Evolutionary conservation across 1,140 invertebrate genomes (phyloP), one percentile per base, ranked within the genome.

Genomic region (Euura saliciscinereae): DNA sequence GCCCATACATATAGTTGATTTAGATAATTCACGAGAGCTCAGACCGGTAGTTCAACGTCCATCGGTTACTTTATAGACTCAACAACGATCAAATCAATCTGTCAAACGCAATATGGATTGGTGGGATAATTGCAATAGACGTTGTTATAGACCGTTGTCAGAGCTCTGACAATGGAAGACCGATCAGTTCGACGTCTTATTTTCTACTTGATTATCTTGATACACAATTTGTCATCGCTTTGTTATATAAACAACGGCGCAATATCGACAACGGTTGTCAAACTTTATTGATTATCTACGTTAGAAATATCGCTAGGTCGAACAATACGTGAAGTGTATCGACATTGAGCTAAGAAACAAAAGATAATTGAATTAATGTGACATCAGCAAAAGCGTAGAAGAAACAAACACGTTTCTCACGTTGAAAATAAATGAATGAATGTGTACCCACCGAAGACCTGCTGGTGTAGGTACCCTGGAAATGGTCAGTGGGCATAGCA

Each of bases 1-100:
- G 28, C 28, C 28, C 28, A 28, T 28, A 28, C 28, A 1, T 28
- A 6, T 59, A 59, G 5, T 59, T 59, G 0, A 59, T 59, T 59
- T 28, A 28, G 66, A 67, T 67, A 67, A 7, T 67, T 67, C 42
- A 67, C 42, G 66, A 8, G 3, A 67, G 66, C 8, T 67, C 10
- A 67, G 66, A 28, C 8, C 10, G 66, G 66, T 42, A 28, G 3
- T 44, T 13, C 66, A 67, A 44, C 28, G 42, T 44, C 66, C 2
- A 11, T 67, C 66, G 10, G 66, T 28, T 42, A 28, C 28, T 13
- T 67, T 44, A 44, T 67, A 28, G 28, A 28, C 28, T 28, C 13
- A 28, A 28, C 8, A 7, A 67, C 28, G 66, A 67, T 67, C 66
- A 10, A 28, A 67, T 67, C 66, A 67, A 67, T 42, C 66, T 67